Conservation (phyloP, 1,140 invertebrate species). For the Euura saliciscinereae region DNA sequence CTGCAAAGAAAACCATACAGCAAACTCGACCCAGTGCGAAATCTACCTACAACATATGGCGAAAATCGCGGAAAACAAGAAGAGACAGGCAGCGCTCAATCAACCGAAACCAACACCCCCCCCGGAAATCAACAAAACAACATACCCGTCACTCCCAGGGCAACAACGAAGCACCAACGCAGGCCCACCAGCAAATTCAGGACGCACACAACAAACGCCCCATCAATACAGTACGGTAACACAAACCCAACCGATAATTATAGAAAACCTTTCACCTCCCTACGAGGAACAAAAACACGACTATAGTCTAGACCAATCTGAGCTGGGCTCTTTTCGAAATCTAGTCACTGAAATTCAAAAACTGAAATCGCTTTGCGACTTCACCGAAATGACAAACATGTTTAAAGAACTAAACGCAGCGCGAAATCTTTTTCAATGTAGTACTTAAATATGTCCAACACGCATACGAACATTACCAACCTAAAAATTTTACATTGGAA, state of each 20-base stretch:
- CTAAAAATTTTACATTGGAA: no score
- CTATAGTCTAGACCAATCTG: no score
- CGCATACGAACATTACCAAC: no score
- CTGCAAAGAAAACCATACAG: conserved; percentile 22
- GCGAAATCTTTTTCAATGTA: conserved; percentile 1
- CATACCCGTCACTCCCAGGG: neutral
- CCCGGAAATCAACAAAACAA: neutral
- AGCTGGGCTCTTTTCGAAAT: no score
- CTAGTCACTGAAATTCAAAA: conserved; percentile 8
- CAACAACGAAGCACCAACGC: neutral
- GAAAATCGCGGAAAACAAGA: neutral
- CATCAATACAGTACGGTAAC: neutral
- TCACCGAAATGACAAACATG: neutral
- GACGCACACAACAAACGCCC: neutral
- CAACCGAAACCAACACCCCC: neutral
- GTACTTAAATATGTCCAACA: no score
- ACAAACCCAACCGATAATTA: neutral
- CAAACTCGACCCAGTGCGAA: conserved; percentile 22
- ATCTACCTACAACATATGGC: conserved; percentile 13
- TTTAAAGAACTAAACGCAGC: conserved; percentile 8
- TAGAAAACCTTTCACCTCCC: neutral
- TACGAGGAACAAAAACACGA: no score
- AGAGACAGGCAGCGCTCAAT: neutral
- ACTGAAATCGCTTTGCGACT: conserved; percentile 6
- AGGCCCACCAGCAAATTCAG: neutral